Evolutionary conservation across 2,113 vertebrate genomes (phyloP).

Genomic region (Galeopterus variegatus): DNA sequence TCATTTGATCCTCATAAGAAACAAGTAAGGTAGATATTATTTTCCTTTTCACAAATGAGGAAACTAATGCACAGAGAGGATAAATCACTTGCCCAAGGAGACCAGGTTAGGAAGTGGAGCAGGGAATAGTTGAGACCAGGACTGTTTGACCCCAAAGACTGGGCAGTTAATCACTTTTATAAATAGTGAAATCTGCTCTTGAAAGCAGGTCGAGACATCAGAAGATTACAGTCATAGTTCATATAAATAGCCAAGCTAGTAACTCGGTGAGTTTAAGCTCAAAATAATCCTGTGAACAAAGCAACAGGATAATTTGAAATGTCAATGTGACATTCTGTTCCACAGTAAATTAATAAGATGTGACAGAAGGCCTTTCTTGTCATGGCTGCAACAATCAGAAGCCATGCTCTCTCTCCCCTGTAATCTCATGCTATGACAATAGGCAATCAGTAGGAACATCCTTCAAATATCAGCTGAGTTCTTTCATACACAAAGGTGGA

Average conservation of each 20-base stretch:
- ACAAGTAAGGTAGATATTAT: background rate
- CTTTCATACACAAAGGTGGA: slow-evolving; percentile 79
- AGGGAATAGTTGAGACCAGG: background rate
- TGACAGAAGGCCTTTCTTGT: slow-evolving; percentile 88
- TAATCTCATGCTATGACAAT: slow-evolving; percentile 85
- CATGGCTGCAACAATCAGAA: slow-evolving; percentile 85
- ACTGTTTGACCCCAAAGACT: slow-evolving; percentile 37
- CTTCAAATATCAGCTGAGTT: slow-evolving; percentile 84
- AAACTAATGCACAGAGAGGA: slow-evolving; percentile 18
- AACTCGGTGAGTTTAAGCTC: slow-evolving; percentile 83
- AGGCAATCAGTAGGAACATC: slow-evolving; percentile 85
- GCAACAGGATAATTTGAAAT: slow-evolving; percentile 90
- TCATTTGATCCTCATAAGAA: background rate
- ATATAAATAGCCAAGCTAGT: slow-evolving; percentile 83
- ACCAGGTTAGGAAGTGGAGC: slow-evolving; percentile 18
- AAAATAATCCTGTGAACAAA: slow-evolving; percentile 86
- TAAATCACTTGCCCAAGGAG: slow-evolving; percentile 35
- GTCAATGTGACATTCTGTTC: slow-evolving; percentile 90
- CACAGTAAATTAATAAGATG: slow-evolving; percentile 89
- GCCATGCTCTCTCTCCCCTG: slow-evolving; percentile 74
- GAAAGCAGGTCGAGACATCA: slow-evolving; percentile 38
- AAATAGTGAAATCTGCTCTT: slow-evolving; percentile 72
- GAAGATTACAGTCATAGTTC: slow-evolving; percentile 78
- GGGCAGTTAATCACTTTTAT: slow-evolving; percentile 74
- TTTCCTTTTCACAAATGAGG: slow-evolving; percentile 48